A percentile compares a stretch with the other conserved stretches of the same genome.
These are phyloP conservation scores for Cotesia glomerata DNA, from an alignment of 1,140 invertebrate genomes.

Conservation along the genomic window DNA sequence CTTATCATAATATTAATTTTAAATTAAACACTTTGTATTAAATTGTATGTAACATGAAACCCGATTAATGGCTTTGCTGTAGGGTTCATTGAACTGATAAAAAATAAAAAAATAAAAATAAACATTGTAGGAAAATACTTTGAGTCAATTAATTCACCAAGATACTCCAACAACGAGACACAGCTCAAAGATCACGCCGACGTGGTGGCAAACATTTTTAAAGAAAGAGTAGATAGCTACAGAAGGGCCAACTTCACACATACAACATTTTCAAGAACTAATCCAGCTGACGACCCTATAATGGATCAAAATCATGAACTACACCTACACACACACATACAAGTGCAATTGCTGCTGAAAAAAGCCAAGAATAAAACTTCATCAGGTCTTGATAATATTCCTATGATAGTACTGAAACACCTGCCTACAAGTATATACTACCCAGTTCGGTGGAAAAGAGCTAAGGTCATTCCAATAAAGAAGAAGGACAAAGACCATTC, in stretches of 20 bases:
- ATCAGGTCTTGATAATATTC: neutral
- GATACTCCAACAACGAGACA: neutral
- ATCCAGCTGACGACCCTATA: neutral
- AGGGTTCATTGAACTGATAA: no score
- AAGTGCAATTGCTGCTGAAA: neutral
- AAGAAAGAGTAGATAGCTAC: neutral
- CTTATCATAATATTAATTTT: no score
- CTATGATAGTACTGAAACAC: neutral
- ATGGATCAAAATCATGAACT: neutral
- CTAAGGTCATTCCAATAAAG: conserved; percentile 34
- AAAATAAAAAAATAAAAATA: no score
- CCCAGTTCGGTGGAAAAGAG: conserved; percentile 34
- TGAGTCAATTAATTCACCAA: conserved; percentile 22
- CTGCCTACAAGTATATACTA: conserved; percentile 19
- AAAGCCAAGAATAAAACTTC: conserved; percentile 14
- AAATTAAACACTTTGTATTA: no score
- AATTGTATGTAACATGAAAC: no score
- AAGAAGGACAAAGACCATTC: conserved; percentile 36
- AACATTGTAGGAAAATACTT: neutral
- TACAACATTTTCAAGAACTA: neutral
- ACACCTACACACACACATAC: neutral
- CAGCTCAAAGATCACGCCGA: conserved; percentile 3
- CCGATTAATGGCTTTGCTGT: no score
- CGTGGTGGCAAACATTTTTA: neutral
- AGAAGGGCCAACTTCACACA: neutral